Evolutionary conservation across 2,888 invertebrate genomes (phyloP).

Genomic region (Lagria hirta): DNA sequence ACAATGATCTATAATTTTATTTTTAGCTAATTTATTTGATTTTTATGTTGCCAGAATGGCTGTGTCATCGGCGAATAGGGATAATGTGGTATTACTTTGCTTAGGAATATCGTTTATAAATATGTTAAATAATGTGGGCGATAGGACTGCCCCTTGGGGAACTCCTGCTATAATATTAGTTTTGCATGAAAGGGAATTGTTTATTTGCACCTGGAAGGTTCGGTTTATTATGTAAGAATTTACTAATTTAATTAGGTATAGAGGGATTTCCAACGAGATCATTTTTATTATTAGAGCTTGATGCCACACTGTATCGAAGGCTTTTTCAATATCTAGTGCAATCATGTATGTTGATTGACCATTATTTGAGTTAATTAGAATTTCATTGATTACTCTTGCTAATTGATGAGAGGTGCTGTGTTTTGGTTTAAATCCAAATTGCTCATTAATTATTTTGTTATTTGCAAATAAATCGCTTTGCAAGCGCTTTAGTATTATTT

Average conservation of each 20-base stretch:
- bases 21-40: conserved; percentile 10
- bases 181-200: conserved; percentile 21
- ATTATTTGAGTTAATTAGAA: conserved; percentile 33
- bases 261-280: conserved; percentile 27
- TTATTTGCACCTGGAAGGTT: conserved; percentile 31
- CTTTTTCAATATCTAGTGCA: conserved; percentile 41
- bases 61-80: conserved; percentile 29
- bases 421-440: conserved; percentile 39
- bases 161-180: conserved; percentile 37
- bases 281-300: conserved; percentile 37
- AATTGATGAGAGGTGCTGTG: conserved; percentile 40
- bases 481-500: too few relatives aligned
- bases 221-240: conserved; percentile 32
- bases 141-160: conserved; percentile 33
- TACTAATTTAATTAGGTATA: conserved; percentile 30
- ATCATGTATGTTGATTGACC: conserved; percentile 36
- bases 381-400: conserved; percentile 31
- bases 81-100: conserved; percentile 20
- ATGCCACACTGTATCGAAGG: conserved; percentile 44
- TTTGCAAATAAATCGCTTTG: too few relatives aligned
- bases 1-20: conserved; percentile 17
- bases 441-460: conserved; percentile 21
- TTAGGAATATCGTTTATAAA: conserved; percentile 22
- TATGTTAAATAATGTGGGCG: conserved; percentile 23
- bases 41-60: conserved; percentile 24